A percentile compares a stretch with the other conserved stretches of the same genome.
phyloP scores from a whole-genome alignment of 2,888 invertebrate genomes.

The Nysson spinosus region DNA sequence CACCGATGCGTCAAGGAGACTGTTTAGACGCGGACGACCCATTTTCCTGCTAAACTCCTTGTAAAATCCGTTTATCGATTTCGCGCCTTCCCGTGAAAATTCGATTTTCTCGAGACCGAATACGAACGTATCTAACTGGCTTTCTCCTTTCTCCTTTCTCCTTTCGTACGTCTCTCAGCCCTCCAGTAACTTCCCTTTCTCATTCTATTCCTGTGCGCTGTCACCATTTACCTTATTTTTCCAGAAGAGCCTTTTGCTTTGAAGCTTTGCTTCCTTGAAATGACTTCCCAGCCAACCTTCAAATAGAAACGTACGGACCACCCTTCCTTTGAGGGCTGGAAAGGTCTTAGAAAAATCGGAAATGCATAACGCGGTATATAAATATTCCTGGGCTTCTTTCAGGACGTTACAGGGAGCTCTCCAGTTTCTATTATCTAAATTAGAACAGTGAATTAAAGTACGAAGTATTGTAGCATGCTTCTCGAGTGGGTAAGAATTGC shows the following conservation, averaged over 20 bases:
- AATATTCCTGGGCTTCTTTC: constrained; percentile 6
- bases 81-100: constrained; percentile 31
- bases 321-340: constrained; percentile 21
- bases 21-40: constrained; percentile 39
- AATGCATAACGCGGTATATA: neutral
- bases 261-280: constrained; percentile 15
- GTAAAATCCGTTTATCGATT: constrained; percentile 48
- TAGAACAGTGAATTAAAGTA: too few species aligned
- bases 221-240: constrained; percentile 24
- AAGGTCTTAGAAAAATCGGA: constrained; percentile 17
- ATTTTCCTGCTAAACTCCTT: constrained; percentile 30
- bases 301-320: constrained; percentile 22
- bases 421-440: neutral
- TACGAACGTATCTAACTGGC: constrained; percentile 4
- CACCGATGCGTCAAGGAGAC: constrained; percentile 20
- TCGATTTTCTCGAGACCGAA: constrained; percentile 43
- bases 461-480: too few species aligned
- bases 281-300: constrained; percentile 29
- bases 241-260: constrained; percentile 21
- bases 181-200: neutral
- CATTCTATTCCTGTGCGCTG: neutral
- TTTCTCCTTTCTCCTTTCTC: neutral
- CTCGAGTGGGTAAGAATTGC: too few species aligned
- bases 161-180: neutral
- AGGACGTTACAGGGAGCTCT: neutral